phyloP scores from a whole-genome alignment of 2,113 vertebrate genomes.

The Silurus meridionalis region DNA sequence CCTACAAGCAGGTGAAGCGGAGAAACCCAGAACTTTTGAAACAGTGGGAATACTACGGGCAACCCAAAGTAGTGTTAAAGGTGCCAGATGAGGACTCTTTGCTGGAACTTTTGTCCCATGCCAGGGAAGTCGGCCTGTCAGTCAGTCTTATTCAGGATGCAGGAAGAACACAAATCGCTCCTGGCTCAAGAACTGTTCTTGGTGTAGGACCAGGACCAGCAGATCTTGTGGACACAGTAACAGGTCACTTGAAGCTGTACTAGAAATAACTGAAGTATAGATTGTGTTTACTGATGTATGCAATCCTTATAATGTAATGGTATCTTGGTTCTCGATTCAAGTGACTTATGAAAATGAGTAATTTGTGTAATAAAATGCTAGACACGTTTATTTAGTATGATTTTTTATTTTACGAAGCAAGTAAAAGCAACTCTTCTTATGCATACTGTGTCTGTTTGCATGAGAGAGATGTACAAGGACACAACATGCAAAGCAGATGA shows the following conservation, averaged over 20 bases:
- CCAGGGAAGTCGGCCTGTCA: conserved; percentile 80
- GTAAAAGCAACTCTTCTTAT: no score
- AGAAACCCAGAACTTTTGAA: conserved; percentile 85
- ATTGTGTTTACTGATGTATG: neutral
- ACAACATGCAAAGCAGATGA: no score
- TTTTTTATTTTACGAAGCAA: no score
- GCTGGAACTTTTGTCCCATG: conserved; percentile 77
- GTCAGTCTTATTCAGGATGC: conserved; percentile 95
- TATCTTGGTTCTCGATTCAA: neutral
- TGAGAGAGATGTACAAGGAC: no score
- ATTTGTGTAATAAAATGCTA: no score
- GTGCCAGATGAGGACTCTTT: conserved; percentile 85
- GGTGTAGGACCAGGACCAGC: conserved; percentile 88
- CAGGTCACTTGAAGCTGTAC: conserved; percentile 90
- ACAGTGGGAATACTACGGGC: conserved; percentile 93
- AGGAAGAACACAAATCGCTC: conserved; percentile 91
- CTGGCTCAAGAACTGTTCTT: conserved; percentile 90
- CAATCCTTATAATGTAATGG: neutral
- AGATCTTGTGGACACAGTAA: conserved; percentile 86
- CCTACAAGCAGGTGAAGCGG: conserved; percentile 85
- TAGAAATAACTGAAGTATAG: conserved; percentile 57
- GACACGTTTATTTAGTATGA: no score
- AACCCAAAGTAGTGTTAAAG: conserved; percentile 94
- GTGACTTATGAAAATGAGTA: no score
- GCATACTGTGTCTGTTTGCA: no score